phyloP scores from a whole-genome alignment of 2,888 invertebrate species.

The Euphydryas editha region DNA sequence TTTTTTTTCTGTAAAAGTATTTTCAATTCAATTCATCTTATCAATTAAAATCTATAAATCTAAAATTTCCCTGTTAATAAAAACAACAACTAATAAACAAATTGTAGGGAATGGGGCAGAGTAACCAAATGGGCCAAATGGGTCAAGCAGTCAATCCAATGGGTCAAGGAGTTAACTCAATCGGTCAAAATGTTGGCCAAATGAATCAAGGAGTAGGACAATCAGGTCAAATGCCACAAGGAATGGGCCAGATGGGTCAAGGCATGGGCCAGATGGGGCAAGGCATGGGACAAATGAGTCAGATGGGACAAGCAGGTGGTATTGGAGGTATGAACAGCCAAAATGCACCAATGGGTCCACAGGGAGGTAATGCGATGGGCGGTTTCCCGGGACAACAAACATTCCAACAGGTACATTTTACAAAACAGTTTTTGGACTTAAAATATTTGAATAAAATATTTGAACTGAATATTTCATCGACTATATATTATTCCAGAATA shows the following conservation, averaged over 20 bases:
- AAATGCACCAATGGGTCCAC: slow-evolving; percentile 76
- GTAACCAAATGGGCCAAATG: slow-evolving; percentile 72
- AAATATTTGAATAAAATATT: not conserved
- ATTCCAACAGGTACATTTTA: slow-evolving; percentile 74
- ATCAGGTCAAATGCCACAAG: slow-evolving; percentile 71
- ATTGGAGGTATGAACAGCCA: slow-evolving; percentile 81
- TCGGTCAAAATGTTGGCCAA: slow-evolving; percentile 75
- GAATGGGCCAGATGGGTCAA: slow-evolving; percentile 78
- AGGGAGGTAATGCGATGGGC: slow-evolving; percentile 75
- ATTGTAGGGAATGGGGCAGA: slow-evolving; percentile 73
- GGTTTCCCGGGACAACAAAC: slow-evolving; percentile 82
- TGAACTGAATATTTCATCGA: not conserved
- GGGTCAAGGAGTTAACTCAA: slow-evolving; percentile 73
- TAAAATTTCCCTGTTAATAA: too few relatives aligned
- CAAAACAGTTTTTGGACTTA: not conserved
- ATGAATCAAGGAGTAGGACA: slow-evolving; percentile 80
- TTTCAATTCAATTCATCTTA: too few relatives aligned
- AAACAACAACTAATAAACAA: not conserved
- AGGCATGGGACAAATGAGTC: slow-evolving; percentile 77
- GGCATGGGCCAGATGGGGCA: slow-evolving; percentile 80
- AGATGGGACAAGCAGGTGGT: slow-evolving; percentile 76
- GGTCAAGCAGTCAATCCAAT: slow-evolving; percentile 78
- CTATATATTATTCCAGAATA: slow-evolving; percentile 69
- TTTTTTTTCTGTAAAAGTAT: too few relatives aligned
- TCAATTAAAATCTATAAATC: too few relatives aligned